Evolutionary conservation across 2,113 vertebrate genomes (phyloP), one percentile per base, ranked within the genome.

Genomic region (Phrynosoma blainvillii): DNA sequence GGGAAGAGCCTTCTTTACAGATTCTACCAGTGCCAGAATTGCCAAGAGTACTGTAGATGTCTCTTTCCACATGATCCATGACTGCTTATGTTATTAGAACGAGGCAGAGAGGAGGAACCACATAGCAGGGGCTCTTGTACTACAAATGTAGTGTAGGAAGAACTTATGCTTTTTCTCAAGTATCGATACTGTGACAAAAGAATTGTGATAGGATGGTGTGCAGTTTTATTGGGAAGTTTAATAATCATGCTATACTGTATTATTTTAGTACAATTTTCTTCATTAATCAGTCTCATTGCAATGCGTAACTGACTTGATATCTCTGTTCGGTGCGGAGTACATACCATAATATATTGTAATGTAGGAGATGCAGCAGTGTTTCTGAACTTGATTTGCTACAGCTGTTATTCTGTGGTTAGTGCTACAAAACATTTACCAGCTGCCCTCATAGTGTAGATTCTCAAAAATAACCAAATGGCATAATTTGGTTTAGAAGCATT

Each of bases 371-470:
- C 89, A 84, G 32, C 68, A 56, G 18, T 83, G 89, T 84, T 94
- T 89, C 62, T 8, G 81, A 90, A 77, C 47, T 54, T 71, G 84
- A 56, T 85, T 82, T 89, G 86, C 91, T 90, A 27, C 92, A 93
- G 92, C 94, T 95, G 94, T 93, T 92, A 88, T 80, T 90, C 79
- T 65, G 85, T 56, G 82, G 68, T 75, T 90, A n/a, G 25, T 87
- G 36, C 56, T 36, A 90, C 84, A 5, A 18, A 92, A 85, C 84
- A n/a, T 74, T 79, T 87, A 70, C 90, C 93, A 94, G 92, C 91
- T 95, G 90, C 79, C 79, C 70, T 42, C 47, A 36, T 40, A 12
- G 85, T 86, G n/a, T 79, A 36, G 30, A 30, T 36, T 56, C 85
- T 70, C 76, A 86, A 71, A 86, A 86, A 79, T 86, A 85, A 40